Base-by-base conservation (phyloP, 2,888 invertebrate genomes). In the Acleris laterana region DNA sequence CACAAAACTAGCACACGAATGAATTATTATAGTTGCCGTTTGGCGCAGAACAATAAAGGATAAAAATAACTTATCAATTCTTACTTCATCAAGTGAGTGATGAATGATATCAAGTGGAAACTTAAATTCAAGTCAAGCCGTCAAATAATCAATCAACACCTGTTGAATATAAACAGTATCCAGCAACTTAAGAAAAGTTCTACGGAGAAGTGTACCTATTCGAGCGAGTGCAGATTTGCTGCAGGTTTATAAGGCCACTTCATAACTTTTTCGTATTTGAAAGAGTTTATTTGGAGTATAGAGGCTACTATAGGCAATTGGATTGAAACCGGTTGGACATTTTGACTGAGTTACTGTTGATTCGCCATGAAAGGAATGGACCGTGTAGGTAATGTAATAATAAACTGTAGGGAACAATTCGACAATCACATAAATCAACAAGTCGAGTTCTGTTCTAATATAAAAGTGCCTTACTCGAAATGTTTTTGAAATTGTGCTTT, bases 161-260 rank as follows among this genome's bases (percentile, higher is more conserved):
- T 46, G 58, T 52, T 63, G 38, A 17, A 58, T 46, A 48, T 46
- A 3, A 46, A 32, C 58, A 51, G 53, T 51, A 20, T 16, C 13
- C 32, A 46, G 51, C 17, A 48, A 58, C 48, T 58, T 52, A 46
- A 58, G 51, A 32, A 46, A 63, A 63, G 32, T 63, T 52, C 38
- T 51, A 11, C 50, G 20, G 51, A 58, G 52, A 58, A 38, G 58
- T 63, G 58, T 58, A n/a, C n/a, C n/a, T n/a, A 63, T 58, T 58
- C 52, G 57, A 63, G 63, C 52, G 63, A 58, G 58, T 58, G 52
- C 58, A 63, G 52, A 63, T 63, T 52, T 52, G 58, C 19, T 52
- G 63, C 63, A 58, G 58, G 48, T 63, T 63, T 56, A 63, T 46
- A 52, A 63, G 52, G 51, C 46, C 20, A 46, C 52, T 52, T 63